Percentiles rank a stretch among this genome's conserved stretches.
These are phyloP conservation scores for Aphelenchoides avenae DNA, from an alignment of 1,140 invertebrate species.

Conservation along the genomic window DNA sequence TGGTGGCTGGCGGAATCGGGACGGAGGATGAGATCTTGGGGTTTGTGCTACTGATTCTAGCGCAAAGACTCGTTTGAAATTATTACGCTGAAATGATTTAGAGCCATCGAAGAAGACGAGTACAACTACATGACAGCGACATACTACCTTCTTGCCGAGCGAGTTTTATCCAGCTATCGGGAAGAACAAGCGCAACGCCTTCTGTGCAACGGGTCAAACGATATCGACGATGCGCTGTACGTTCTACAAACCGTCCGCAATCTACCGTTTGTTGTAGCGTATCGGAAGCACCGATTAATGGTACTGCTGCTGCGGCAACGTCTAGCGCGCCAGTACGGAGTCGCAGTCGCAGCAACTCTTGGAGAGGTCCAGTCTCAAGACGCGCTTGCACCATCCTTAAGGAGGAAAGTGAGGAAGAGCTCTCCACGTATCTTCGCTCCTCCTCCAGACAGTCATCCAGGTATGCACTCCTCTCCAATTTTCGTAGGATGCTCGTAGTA, in stretches of 20 bases:
- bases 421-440: conserved; percentile 51
- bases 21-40: conserved; percentile 66
- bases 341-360: conserved; percentile 48
- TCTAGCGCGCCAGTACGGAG: conserved; percentile 1
- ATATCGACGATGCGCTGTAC: not conserved
- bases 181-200: conserved; percentile 43
- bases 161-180: conserved; percentile 65
- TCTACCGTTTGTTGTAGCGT: not conserved
- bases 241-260: too few species aligned
- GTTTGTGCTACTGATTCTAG: conserved; percentile 6
- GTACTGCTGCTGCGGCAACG: conserved; percentile 8
- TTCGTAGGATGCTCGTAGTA: not conserved
- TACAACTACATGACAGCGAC: conserved; percentile 98
- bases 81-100: conserved; percentile 58
- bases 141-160: conserved; percentile 90
- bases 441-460: conserved; percentile 57
- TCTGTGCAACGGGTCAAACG: conserved; percentile 1
- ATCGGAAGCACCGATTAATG: not conserved
- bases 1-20: conserved; percentile 75
- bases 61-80: not conserved
- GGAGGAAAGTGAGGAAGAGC: conserved; percentile 57
- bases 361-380: conserved; percentile 27
- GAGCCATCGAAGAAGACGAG: conserved; percentile 85
- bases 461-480: conserved; percentile 32
- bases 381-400: conserved; percentile 57